Evolutionary conservation across 1,140 invertebrate genomes (phyloP), one percentile per base, ranked within the genome.

Genomic region (Stegodyphus dumicola): DNA sequence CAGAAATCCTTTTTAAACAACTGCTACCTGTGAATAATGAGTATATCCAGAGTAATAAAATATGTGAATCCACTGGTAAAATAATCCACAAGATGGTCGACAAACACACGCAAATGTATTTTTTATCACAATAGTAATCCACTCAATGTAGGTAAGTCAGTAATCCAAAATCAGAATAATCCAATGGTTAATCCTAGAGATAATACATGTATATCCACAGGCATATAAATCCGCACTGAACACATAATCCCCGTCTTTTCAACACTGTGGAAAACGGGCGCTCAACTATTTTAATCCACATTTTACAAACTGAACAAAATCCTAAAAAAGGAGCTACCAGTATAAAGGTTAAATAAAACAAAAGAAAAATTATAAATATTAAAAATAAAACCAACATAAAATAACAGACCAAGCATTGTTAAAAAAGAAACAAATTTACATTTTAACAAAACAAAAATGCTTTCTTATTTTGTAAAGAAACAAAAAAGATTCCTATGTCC

Each of bases 111-210:
- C 71, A 64, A 75, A 51, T 48, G 65, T 3, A 66, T 67, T 75
- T 73, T 83, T 53, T 13, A 71, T 54, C 65, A 74, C 74, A 74
- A 60, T 69, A 17, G 74, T 85, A 85, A 85, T 85, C 81, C 81
- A 85, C 1, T 33, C 33, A 60, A 60, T 60, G 56, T 10, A 10
- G 15, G 66, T 33, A 69, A 56, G 48, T 73, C 13, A 60, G 80
- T 83, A 83, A 83, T 83, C 80, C 81, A 85, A 77, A 77, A 70
- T 71, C 17, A n/a, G 54, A 66, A 66, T 73, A 56, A 85, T 85
- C 73, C 74, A 85, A 15, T 49, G 80, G 71, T 83, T 49, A 66
- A 85, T 85, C 81, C 81, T 33, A 33, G 33, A 33, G 33, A 33
- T 33, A 33, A 33, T 33, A 33, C 65, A 70, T 85, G 70, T 7